phyloP scores from a whole-genome alignment of 2,888 invertebrate species.

The Baronia brevicornis region DNA sequence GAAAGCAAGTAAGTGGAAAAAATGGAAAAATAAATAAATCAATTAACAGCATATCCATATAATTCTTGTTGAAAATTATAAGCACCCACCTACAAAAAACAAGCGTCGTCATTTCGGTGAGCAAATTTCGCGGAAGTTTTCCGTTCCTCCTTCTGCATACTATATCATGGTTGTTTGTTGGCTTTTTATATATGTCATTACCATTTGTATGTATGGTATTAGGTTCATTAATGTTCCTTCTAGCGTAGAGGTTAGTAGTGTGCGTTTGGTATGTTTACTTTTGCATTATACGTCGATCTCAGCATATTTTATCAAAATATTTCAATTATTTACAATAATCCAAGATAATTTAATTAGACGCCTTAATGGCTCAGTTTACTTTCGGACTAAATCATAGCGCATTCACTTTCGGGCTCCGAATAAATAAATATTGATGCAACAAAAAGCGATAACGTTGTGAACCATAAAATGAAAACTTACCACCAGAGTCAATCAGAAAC shows the following conservation, averaged over 20 bases:
- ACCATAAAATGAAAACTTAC: no score
- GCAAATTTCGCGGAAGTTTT: slow-evolving; percentile 73
- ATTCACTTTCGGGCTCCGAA: no score
- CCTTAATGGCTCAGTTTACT: no score
- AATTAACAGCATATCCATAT: slow-evolving; percentile 36
- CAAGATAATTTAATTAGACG: no score
- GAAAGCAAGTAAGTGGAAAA: slow-evolving; percentile 1
- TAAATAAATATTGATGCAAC: no score
- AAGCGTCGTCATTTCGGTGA: slow-evolving; percentile 72
- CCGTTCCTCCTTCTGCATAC: slow-evolving; percentile 51
- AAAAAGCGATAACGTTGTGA: no score
- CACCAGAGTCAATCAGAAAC: no score
- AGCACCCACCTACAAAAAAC: slow-evolving; percentile 70
- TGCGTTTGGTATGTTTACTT: no score
- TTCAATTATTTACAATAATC: no score
- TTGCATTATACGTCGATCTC: no score
- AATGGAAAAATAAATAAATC: not conserved
- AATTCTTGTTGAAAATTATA: slow-evolving; percentile 41
- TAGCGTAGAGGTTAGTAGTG: slow-evolving; percentile 23
- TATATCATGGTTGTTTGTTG: slow-evolving; percentile 43
- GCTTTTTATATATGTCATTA: slow-evolving; percentile 37
- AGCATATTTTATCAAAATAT: no score
- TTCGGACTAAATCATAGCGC: no score
- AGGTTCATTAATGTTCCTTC: slow-evolving; percentile 28
- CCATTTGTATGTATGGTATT: slow-evolving; percentile 34